Evolutionary conservation across 2,888 invertebrate species (phyloP).

Genomic region (Hydrotaea cyrtoneurina): DNA sequence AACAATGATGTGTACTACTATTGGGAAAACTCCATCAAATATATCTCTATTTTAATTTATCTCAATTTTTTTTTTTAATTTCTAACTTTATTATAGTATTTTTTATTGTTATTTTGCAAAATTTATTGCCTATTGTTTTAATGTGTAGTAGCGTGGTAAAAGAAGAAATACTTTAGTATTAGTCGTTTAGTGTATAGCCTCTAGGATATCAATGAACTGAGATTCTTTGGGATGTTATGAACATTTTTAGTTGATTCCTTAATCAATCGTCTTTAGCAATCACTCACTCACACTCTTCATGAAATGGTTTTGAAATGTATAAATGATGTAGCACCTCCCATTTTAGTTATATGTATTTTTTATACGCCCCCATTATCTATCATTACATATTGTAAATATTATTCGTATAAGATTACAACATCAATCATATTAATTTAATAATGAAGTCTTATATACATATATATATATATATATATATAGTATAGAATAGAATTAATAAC

Average conservation of each 20-base stretch:
- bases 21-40: slow-evolving; percentile 17
- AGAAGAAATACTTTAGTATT: slow-evolving; percentile 37
- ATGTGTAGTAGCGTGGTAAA: slow-evolving; percentile 23
- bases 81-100: slow-evolving; percentile 33
- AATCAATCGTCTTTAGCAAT: slow-evolving; percentile 1
- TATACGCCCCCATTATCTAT: background rate
- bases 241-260: slow-evolving; percentile 1
- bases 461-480: background rate
- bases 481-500: slow-evolving; percentile 35
- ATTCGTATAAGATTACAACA: background rate
- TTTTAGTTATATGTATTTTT: background rate
- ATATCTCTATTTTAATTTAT: slow-evolving; percentile 43
- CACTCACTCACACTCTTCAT: background rate
- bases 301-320: slow-evolving; percentile 16
- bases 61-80: slow-evolving; percentile 44
- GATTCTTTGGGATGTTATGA: background rate
- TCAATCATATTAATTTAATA: slow-evolving; percentile 15
- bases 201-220: background rate
- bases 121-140: slow-evolving; percentile 31
- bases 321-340: background rate
- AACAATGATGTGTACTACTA: slow-evolving; percentile 10
- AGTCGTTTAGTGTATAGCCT: background rate
- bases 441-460: background rate
- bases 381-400: slow-evolving; percentile 38
- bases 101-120: slow-evolving; percentile 42